A percentile compares a stretch with the other conserved stretches of the same genome.
Evolutionary conservation across 1,140 invertebrate genomes (phyloP).

Genomic region (Diploscapter pachys): DNA sequence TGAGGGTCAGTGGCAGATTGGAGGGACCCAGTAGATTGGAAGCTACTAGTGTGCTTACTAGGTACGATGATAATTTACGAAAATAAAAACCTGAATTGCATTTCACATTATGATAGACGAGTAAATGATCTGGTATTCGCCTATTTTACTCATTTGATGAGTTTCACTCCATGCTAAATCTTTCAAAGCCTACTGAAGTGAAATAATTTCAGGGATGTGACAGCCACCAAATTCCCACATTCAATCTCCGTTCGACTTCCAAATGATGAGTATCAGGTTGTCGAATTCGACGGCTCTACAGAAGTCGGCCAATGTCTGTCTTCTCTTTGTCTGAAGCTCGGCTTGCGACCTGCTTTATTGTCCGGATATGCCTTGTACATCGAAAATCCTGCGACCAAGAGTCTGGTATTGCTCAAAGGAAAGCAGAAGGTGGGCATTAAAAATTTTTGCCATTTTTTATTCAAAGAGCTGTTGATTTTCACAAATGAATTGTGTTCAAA

Average conservation of each 20-base stretch:
- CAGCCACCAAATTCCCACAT: constrained; percentile 44
- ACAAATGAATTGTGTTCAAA: too few species aligned
- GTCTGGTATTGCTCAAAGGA: constrained; percentile 39
- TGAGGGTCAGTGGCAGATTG: constrained; percentile 38
- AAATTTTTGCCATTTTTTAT: neutral
- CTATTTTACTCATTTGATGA: too few species aligned
- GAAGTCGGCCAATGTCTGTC: constrained; percentile 51
- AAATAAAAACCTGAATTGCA: too few species aligned
- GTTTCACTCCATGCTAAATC: too few species aligned
- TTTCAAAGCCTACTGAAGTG: too few species aligned
- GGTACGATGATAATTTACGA: too few species aligned
- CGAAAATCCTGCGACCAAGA: constrained; percentile 37
- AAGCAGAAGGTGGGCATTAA: constrained; percentile 40
- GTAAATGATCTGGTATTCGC: too few species aligned
- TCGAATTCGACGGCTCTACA: constrained; percentile 52
- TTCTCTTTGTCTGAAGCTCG: constrained; percentile 48
- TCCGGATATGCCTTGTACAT: constrained; percentile 50
- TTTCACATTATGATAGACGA: too few species aligned
- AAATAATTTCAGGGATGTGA: constrained; percentile 34
- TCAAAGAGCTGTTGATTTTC: neutral
- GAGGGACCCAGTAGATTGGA: constrained; percentile 52
- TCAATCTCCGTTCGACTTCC: constrained; percentile 46
- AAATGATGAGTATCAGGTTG: constrained; percentile 49
- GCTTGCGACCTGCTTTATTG: constrained; percentile 46
- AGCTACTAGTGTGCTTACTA: constrained; percentile 43